Percentiles rank a stretch among this genome's conserved stretches.
phyloP scores from a whole-genome alignment of 2,797 vertebrate species.

The Bradypodion pumilum region DNA sequence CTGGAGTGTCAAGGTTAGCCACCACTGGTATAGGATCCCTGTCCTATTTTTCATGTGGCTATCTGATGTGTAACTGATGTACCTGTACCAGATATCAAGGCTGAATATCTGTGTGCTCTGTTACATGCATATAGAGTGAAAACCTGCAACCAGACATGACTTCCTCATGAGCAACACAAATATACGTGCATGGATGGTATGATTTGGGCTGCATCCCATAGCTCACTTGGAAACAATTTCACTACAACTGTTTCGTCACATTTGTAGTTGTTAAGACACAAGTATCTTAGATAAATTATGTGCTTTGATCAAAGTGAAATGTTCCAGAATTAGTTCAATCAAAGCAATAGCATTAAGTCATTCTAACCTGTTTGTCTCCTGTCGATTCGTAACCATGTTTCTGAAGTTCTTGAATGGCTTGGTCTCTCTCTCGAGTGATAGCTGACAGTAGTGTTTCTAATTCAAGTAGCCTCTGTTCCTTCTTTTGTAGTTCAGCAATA shows the following conservation, averaged over 20 bases:
- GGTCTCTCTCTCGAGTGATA: slow-evolving; percentile 75
- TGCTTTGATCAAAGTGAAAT: slow-evolving; percentile 1
- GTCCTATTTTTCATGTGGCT: too few species aligned
- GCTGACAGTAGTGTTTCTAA: slow-evolving; percentile 65
- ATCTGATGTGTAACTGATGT: too few species aligned
- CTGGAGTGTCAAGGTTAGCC: too few species aligned
- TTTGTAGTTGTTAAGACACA: background rate
- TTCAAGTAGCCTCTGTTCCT: slow-evolving; percentile 72
- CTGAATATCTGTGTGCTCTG: too few species aligned
- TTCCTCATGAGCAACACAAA: too few species aligned
- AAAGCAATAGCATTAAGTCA: background rate
- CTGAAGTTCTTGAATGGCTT: slow-evolving; percentile 56
- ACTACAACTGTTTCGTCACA: background rate
- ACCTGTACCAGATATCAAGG: too few species aligned
- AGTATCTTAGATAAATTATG: background rate
- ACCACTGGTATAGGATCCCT: too few species aligned
- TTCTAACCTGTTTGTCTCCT: slow-evolving; percentile 65
- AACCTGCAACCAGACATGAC: too few species aligned
- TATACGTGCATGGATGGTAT: too few species aligned
- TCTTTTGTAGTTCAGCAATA: slow-evolving; percentile 77
- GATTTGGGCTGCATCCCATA: background rate
- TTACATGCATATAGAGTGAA: too few species aligned
- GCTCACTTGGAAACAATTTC: background rate
- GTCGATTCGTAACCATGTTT: slow-evolving; percentile 21
- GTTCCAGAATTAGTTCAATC: slow-evolving; percentile 13